These are phyloP conservation scores for Oscheius onirici DNA, from an alignment of 2,888 invertebrate genomes.

Conservation along the genomic window DNA sequence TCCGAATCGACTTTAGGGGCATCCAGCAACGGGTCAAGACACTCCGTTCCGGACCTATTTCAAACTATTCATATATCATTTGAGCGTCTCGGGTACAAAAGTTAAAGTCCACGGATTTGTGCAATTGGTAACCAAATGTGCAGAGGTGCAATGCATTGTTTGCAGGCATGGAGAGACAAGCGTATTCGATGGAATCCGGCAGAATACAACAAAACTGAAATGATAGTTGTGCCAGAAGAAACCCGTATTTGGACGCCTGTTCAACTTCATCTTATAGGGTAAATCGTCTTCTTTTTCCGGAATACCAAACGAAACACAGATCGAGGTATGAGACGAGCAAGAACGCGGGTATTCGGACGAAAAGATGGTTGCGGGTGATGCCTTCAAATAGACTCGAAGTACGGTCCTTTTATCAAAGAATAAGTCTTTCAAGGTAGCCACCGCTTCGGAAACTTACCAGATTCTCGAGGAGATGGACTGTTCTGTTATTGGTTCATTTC, in stretches of 20 bases:
- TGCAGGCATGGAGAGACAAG: constrained; percentile 12
- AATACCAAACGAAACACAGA: neutral
- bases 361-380: neutral
- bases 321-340: no score
- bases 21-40: neutral
- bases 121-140: neutral
- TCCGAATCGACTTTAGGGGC: neutral
- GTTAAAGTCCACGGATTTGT: constrained; percentile 15
- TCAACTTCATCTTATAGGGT: neutral
- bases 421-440: neutral
- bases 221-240: neutral
- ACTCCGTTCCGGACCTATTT: neutral
- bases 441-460: neutral
- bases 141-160: neutral
- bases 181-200: constrained; percentile 23
- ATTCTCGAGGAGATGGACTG: constrained; percentile 13
- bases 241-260: constrained; percentile 15
- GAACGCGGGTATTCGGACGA: neutral
- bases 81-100: constrained; percentile 1
- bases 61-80: constrained; percentile 17
- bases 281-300: neutral
- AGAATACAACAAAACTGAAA: neutral
- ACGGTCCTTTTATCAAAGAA: neutral
- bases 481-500: constrained; percentile 2
- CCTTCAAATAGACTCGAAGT: neutral